phyloP scores from a whole-genome alignment of 2,888 invertebrate species.

The Linnaemya vulpina region DNA sequence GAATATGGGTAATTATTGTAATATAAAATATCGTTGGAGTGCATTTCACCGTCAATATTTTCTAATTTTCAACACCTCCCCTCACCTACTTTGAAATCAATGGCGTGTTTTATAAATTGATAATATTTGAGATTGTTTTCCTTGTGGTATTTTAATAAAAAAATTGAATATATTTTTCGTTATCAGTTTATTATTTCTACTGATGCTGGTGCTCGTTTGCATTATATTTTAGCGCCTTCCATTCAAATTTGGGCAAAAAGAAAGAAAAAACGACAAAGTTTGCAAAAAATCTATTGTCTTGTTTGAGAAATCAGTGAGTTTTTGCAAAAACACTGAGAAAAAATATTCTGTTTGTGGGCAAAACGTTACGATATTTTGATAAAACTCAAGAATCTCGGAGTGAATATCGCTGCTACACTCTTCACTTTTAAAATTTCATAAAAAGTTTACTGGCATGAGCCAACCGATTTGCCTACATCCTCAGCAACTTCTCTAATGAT shows the following conservation, averaged over 20 bases:
- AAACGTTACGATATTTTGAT: too few relatives aligned
- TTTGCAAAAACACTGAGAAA: not conserved
- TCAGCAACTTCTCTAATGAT: too few relatives aligned
- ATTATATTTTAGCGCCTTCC: not conserved
- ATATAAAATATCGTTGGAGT: not conserved
- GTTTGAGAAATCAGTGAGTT: slow-evolving; percentile 12
- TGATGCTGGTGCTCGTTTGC: slow-evolving; percentile 31
- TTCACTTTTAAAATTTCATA: too few relatives aligned
- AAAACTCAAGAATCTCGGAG: too few relatives aligned
- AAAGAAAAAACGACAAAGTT: slow-evolving; percentile 19
- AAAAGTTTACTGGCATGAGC: too few relatives aligned
- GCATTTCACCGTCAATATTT: not conserved
- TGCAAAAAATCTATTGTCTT: slow-evolving; percentile 1
- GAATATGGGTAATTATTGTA: too few relatives aligned
- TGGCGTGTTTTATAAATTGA: not conserved
- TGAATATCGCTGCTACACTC: too few relatives aligned
- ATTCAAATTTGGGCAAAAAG: not conserved
- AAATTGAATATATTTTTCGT: not conserved
- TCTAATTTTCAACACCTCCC: not conserved
- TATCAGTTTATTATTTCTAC: slow-evolving; percentile 36
- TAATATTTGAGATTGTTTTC: not conserved
- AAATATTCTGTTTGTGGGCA: too few relatives aligned
- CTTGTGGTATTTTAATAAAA: not conserved
- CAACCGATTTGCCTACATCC: too few relatives aligned
- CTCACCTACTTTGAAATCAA: not conserved